phyloP scores from a whole-genome alignment of 53 echinoderm and acorn worm genomes.

The Astropecten irregularis region DNA sequence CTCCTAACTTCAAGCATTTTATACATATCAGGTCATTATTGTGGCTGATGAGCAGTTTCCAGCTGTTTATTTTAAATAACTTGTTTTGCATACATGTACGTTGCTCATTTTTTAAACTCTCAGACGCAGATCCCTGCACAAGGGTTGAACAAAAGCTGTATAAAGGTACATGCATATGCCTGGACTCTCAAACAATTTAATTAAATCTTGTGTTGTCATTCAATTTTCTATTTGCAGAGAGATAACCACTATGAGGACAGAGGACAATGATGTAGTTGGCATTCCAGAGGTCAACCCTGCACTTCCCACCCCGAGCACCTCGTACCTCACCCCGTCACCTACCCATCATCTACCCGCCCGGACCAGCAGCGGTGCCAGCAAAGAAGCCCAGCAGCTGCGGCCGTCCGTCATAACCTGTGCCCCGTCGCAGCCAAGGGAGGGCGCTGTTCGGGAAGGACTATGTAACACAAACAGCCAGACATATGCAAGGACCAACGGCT shows the following conservation, averaged over 20 bases:
- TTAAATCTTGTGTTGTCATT: too few species aligned
- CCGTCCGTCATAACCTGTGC: conserved; percentile 90
- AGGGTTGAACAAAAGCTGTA: too few species aligned
- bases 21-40: too few species aligned
- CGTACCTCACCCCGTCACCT: conserved; percentile 68
- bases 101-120: too few species aligned
- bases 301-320: conserved; percentile 82
- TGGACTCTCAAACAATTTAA: too few species aligned
- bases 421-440: conserved; percentile 64
- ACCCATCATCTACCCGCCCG: background rate
- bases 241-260: conserved; percentile 76
- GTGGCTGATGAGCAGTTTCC: too few species aligned
- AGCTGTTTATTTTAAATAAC: too few species aligned
- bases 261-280: conserved; percentile 82
- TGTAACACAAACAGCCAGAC: background rate
- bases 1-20: too few species aligned
- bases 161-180: too few species aligned
- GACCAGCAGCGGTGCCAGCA: background rate
- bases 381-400: conserved; percentile 65
- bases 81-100: too few species aligned
- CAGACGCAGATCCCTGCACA: too few species aligned
- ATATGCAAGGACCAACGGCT: conserved; percentile 27
- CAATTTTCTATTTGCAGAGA: conserved; percentile 56
- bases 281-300: conserved; percentile 89
- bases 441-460: conserved; percentile 24